Conservation (phyloP, 1,140 invertebrate species). For the Bombus waltoni region DNA sequence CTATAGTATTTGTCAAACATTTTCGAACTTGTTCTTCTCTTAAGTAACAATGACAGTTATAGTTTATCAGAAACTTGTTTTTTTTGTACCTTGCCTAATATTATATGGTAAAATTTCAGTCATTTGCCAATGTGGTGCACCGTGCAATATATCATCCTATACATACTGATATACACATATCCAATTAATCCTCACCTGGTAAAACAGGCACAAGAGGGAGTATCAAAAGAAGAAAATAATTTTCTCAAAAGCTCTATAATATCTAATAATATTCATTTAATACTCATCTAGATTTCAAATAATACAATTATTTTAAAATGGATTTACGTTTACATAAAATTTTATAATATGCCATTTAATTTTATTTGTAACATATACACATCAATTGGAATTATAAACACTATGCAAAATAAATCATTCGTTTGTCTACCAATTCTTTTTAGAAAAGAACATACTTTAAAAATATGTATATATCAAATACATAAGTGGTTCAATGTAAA, state of each 20-base stretch:
- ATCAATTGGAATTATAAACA: neutral
- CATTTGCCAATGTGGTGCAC: slow-evolving; percentile 61
- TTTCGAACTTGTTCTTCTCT: neutral
- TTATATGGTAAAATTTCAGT: slow-evolving; percentile 48
- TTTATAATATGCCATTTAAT: neutral
- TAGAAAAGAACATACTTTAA: neutral
- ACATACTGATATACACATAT: slow-evolving; percentile 32
- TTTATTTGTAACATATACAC: neutral
- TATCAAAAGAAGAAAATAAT: slow-evolving; percentile 1
- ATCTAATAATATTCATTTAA: neutral
- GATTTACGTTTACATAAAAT: neutral
- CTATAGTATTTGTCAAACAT: slow-evolving; percentile 11
- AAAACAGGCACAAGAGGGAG: slow-evolving; percentile 40
- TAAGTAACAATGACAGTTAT: neutral
- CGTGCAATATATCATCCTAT: slow-evolving; percentile 43
- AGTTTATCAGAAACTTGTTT: slow-evolving; percentile 5
- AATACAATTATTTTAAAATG: too few species aligned
- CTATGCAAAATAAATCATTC: neutral
- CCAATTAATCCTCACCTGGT: slow-evolving; percentile 49
- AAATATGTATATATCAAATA: neutral
- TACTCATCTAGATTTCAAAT: neutral
- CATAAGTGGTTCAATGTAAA: too few species aligned
- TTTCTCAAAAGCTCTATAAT: slow-evolving; percentile 3
- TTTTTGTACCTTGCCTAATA: slow-evolving; percentile 49
- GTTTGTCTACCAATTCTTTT: neutral